These are phyloP conservation scores for Temnothorax longispinosus DNA, from an alignment of 1,140 invertebrate genomes.

Conservation along the genomic window DNA sequence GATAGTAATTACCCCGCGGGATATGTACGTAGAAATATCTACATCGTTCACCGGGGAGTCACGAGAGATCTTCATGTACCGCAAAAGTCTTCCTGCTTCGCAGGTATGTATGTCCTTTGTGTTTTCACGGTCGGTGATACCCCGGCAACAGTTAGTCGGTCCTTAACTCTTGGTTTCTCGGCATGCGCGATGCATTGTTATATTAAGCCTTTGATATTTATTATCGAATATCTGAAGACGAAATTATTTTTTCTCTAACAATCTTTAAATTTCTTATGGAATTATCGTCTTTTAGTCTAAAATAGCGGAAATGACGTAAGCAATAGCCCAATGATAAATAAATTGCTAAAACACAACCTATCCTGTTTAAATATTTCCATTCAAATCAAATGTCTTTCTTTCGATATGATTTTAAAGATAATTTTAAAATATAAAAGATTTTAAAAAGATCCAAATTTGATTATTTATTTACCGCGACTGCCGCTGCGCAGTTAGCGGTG, in stretches of 20 bases:
- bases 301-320: background rate
- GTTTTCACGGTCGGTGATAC: conserved; percentile 28
- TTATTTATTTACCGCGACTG: background rate
- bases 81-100: conserved; percentile 8
- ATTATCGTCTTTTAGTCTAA: background rate
- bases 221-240: background rate
- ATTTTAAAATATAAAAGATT: background rate
- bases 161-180: conserved; percentile 1
- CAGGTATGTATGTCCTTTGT: background rate
- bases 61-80: conserved; percentile 38
- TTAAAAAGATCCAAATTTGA: background rate
- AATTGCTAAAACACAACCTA: background rate
- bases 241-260: background rate
- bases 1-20: conserved; percentile 70
- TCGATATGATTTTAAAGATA: background rate
- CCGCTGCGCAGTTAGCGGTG: background rate
- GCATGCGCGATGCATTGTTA: background rate
- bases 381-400: background rate
- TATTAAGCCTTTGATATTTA: background rate
- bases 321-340: background rate
- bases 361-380: background rate
- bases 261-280: background rate
- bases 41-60: conserved; percentile 46
- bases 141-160: background rate
- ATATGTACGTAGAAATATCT: conserved; percentile 64